Conservation (phyloP, 2,797 vertebrate genomes). For the Ficedula albicollis region DNA sequence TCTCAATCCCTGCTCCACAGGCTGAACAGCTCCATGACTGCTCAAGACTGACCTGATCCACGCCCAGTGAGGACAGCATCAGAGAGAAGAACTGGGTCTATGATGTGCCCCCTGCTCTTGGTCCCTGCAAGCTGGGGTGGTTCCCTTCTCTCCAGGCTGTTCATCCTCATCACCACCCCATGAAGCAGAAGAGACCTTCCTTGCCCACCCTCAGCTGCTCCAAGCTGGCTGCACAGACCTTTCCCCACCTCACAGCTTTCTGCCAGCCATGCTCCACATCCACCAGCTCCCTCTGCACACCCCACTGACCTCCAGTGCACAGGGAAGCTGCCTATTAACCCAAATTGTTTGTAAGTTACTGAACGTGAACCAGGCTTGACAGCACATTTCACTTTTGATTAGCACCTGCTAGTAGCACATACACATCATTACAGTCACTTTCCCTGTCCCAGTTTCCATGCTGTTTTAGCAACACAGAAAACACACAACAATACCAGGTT, state of each 20-base stretch:
- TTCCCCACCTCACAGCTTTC: neutral
- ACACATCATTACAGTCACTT: neutral
- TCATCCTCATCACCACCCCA: neutral
- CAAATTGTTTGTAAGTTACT: neutral
- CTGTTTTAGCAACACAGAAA: neutral
- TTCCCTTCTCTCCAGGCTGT: neutral
- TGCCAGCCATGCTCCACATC: neutral
- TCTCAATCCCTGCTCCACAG: neutral
- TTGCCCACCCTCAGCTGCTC: neutral
- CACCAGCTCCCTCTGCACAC: neutral
- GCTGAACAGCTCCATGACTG: neutral
- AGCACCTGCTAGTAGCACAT: neutral
- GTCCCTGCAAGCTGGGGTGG: neutral
- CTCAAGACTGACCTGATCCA: neutral
- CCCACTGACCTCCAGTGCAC: neutral
- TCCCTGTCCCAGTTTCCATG: neutral
- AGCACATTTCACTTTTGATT: neutral
- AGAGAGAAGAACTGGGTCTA: neutral
- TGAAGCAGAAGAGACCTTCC: neutral
- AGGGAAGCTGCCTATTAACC: neutral
- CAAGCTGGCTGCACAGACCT: neutral
- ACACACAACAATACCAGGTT: neutral
- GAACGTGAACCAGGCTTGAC: neutral
- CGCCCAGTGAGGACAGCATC: neutral
- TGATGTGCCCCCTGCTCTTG: neutral